Base-by-base conservation (phyloP, 2,797 vertebrate genomes). In the Hippopotamyrus pictus region DNA sequence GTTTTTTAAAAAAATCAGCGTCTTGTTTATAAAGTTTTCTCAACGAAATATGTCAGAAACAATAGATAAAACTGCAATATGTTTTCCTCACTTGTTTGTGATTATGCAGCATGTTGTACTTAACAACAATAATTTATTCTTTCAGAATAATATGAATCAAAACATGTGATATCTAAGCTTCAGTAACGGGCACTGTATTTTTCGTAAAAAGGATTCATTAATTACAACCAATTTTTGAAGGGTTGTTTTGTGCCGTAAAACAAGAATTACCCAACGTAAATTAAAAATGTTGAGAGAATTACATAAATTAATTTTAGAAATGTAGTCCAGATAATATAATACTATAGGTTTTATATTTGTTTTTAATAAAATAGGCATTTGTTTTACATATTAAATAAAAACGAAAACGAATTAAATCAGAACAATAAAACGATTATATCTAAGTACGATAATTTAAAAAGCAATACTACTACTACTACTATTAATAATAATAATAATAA, bases 131-230 rank as follows among this genome's bases (percentile, higher is more conserved):
- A 25, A 53, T 29, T 12, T 5, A 53, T 50, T 53, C 25, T 86
- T 53, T 53, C 50, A 29, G 14, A 53, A 86, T 50, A 51, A 14
- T 53, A 5, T 51, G 14, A 33, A 86, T 86, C 11, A 53, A 53
- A 25, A 86, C n/a, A 84, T 85, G 6, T 85, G 48, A 85, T 33
- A 86, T 86, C 46, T 86, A 86, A 86, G n/a, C 25, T 48, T 12
- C 12, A 69, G 83, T 85, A 51, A 29, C 25, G 9, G n/a, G 33
- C 37, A 82, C 33, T 79, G 14, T 33, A 33, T 44, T 79, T 79
- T 79, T 41, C 73, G 6, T 79, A 46, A 46, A 41, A 79, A 79
- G 2, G 6, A 46, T 46, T 8, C 7, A 79, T n/a, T 46, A 22
- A 46, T 9, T 46, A 22, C 41, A 82, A 19, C 41, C 41, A 2